Evolutionary conservation across 2,797 vertebrate species (phyloP).

Genomic region (Chelmon rostratus): DNA sequence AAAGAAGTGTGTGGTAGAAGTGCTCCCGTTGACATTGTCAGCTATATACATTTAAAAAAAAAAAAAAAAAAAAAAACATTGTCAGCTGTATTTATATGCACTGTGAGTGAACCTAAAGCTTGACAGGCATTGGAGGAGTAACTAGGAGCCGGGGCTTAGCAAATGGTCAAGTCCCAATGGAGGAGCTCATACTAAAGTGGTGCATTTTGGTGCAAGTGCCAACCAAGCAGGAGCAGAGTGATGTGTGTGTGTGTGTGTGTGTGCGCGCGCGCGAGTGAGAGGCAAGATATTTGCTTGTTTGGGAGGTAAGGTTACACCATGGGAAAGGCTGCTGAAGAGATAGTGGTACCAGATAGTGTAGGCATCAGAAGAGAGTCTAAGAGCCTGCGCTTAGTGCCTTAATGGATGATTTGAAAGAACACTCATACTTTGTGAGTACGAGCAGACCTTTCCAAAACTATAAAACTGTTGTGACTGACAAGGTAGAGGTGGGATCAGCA

Average conservation of each 20-base stretch:
- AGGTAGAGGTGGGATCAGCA: slow-evolving; percentile 48
- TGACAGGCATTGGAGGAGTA: neutral
- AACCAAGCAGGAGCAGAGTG: neutral
- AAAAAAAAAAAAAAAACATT: too few relatives aligned
- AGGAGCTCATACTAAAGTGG: neutral
- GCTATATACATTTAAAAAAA: too few relatives aligned
- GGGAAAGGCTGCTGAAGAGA: slow-evolving; percentile 74
- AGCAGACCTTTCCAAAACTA: slow-evolving; percentile 75
- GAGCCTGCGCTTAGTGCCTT: slow-evolving; percentile 80
- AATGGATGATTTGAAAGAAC: slow-evolving; percentile 82
- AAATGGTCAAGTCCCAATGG: neutral
- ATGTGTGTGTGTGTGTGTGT: neutral
- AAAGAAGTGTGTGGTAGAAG: neutral
- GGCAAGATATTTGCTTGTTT: slow-evolving; percentile 23
- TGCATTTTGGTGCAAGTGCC: neutral
- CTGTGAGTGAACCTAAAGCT: neutral
- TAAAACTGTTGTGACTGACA: slow-evolving; percentile 73
- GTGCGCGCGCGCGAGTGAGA: slow-evolving; percentile 17
- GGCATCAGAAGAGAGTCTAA: slow-evolving; percentile 69
- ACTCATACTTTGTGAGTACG: slow-evolving; percentile 77
- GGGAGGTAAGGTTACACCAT: slow-evolving; percentile 77
- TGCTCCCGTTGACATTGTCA: neutral
- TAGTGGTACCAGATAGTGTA: slow-evolving; percentile 76
- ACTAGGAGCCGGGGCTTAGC: neutral
- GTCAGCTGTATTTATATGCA: neutral